Evolutionary conservation across 2,797 vertebrate species (phyloP).

Genomic region (Periparus ater): DNA sequence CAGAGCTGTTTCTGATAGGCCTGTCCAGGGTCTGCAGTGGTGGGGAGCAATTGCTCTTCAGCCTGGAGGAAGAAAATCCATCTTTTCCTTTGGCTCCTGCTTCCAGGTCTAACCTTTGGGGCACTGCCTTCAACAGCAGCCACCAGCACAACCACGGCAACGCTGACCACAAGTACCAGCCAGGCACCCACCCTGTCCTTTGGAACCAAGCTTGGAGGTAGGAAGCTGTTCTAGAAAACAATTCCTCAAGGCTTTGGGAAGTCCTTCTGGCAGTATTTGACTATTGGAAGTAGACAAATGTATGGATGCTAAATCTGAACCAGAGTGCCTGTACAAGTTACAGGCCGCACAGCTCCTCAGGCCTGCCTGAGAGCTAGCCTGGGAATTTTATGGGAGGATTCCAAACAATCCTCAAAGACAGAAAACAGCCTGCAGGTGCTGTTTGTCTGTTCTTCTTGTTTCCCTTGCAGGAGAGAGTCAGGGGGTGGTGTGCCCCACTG

Average conservation of each 20-base stretch:
- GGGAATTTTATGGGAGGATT: too few species aligned
- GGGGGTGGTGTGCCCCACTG: too few species aligned
- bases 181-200: slow-evolving; percentile 76
- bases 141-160: not conserved
- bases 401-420: too few species aligned
- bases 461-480: too few species aligned
- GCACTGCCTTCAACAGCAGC: not conserved
- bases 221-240: not conserved
- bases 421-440: too few species aligned
- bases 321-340: too few species aligned
- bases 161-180: not conserved
- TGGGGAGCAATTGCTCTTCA: not conserved
- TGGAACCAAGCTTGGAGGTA: slow-evolving; percentile 82
- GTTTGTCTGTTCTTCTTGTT: too few species aligned
- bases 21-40: not conserved
- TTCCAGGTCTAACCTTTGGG: slow-evolving; percentile 65
- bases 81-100: not conserved
- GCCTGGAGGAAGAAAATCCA: not conserved
- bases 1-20: rapidly evolving
- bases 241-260: not conserved
- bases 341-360: too few species aligned
- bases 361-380: too few species aligned
- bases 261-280: not conserved
- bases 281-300: not conserved
- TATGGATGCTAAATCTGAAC: too few species aligned